Evolutionary conservation across 2,888 invertebrate species (phyloP).

Genomic region (Nomada flava): DNA sequence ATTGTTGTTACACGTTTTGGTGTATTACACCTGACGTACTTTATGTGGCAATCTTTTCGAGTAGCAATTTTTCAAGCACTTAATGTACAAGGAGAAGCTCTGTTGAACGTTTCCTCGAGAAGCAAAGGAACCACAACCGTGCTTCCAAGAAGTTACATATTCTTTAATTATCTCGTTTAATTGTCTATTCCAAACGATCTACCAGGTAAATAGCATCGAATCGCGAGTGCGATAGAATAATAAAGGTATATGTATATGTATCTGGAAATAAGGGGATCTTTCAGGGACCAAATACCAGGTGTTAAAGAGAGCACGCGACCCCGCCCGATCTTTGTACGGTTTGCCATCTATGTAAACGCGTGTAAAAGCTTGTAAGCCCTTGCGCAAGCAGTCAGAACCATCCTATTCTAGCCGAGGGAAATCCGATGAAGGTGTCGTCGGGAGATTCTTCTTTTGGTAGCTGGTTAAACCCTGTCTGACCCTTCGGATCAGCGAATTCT

Average conservation of each 20-base stretch:
- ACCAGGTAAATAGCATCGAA: background rate
- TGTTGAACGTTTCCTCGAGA: no score
- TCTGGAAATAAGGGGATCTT: slow-evolving; percentile 26
- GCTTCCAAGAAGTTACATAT: no score
- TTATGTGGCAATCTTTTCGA: no score
- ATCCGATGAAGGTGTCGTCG: slow-evolving; percentile 35
- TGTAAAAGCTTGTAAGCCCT: slow-evolving; percentile 56
- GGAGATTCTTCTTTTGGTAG: slow-evolving; percentile 10
- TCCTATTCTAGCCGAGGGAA: slow-evolving; percentile 15
- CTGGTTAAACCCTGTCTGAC: slow-evolving; percentile 11
- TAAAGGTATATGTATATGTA: background rate
- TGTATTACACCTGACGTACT: no score
- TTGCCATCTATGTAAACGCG: slow-evolving; percentile 60
- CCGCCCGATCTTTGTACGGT: slow-evolving; percentile 14
- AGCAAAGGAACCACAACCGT: no score
- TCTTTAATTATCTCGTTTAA: no score
- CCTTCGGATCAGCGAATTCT: slow-evolving; percentile 3
- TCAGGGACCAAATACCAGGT: slow-evolving; percentile 18
- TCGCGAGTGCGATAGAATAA: slow-evolving; percentile 5
- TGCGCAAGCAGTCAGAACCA: slow-evolving; percentile 47
- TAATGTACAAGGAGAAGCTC: no score
- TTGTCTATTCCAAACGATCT: background rate
- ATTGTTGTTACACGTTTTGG: no score
- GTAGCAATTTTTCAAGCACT: no score
- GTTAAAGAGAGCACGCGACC: slow-evolving; percentile 25